Evolutionary conservation across 2,888 invertebrate genomes (phyloP).

Genomic region (Antheraea yamamai): DNA sequence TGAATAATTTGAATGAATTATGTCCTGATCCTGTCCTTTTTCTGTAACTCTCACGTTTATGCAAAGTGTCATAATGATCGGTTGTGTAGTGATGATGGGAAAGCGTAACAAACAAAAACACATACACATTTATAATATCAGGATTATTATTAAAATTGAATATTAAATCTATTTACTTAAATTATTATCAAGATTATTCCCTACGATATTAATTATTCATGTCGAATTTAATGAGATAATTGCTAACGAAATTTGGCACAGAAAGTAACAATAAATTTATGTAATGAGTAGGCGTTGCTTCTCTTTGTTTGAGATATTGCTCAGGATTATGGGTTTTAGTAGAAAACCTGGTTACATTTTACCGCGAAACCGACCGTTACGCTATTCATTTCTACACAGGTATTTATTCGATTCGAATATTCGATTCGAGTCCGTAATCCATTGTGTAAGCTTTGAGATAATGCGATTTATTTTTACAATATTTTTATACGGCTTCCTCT

Average conservation of each 20-base stretch:
- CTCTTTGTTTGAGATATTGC: slow-evolving; percentile 4
- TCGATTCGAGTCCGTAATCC: background rate
- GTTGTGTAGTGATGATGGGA: no score
- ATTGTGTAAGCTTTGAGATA: background rate
- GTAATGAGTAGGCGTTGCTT: background rate
- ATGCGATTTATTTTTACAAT: background rate
- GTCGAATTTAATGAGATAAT: background rate
- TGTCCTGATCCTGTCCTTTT: no score
- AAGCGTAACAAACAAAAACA: no score
- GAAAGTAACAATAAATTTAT: background rate
- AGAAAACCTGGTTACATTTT: background rate
- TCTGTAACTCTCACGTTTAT: no score
- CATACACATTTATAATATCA: no score
- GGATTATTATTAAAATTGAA: background rate
- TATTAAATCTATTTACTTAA: background rate
- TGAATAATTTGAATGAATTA: no score
- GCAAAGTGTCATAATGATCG: no score
- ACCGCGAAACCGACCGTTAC: background rate
- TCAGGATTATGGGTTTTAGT: slow-evolving; percentile 1
- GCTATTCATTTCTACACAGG: slow-evolving; percentile 6
- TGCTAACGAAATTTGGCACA: background rate
- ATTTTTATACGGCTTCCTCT: background rate
- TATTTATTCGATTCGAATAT: slow-evolving; percentile 7
- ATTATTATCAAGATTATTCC: background rate
- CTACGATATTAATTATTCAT: background rate